phyloP scores from a whole-genome alignment of 1,140 invertebrate genomes.

The Pogonomyrmex californicus region DNA sequence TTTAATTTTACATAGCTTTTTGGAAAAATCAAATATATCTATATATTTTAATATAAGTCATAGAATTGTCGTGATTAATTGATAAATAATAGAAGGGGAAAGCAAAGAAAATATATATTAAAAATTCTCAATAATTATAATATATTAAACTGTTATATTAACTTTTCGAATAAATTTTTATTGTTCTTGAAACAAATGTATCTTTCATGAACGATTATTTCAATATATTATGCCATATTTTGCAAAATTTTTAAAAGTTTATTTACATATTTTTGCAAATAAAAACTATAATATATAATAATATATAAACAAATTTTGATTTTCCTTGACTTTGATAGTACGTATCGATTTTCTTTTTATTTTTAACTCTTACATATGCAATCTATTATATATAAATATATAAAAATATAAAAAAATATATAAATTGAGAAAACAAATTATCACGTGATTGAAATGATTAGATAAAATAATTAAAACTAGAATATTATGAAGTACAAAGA shows the following conservation, averaged over 20 bases:
- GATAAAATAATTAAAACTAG: background rate
- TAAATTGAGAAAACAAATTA: background rate
- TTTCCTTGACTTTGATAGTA: background rate
- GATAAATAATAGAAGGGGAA: background rate
- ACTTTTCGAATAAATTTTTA: background rate
- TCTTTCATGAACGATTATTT: background rate
- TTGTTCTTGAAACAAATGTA: background rate
- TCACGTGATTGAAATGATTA: background rate
- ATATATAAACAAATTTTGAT: background rate
- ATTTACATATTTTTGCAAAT: background rate
- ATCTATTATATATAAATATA: background rate
- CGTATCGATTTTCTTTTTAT: background rate
- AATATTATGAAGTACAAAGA: background rate
- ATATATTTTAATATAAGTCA: too few relatives aligned
- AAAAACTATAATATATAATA: background rate
- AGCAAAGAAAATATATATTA: background rate
- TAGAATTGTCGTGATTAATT: too few relatives aligned
- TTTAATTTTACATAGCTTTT: too few relatives aligned
- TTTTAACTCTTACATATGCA: background rate
- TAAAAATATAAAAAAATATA: too few relatives aligned
- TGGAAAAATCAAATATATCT: too few relatives aligned
- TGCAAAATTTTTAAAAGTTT: background rate
- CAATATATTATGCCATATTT: background rate
- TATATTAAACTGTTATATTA: background rate
- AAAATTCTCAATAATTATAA: background rate